Conservation (phyloP, 2,888 invertebrate species). For the Lissonota sp. region DNA sequence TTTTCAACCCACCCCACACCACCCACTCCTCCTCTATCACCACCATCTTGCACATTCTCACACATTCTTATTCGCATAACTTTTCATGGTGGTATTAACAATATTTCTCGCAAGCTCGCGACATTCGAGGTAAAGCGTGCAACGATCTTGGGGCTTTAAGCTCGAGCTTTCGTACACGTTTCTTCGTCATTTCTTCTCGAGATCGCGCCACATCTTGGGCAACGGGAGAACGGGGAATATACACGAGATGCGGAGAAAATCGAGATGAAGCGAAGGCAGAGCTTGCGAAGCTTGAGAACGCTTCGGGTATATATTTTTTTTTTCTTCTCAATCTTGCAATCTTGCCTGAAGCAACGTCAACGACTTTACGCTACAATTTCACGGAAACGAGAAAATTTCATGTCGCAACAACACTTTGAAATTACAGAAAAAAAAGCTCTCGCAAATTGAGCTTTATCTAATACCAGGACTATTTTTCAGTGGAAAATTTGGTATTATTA, state of each 20-base stretch:
- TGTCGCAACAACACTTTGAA: too few relatives aligned
- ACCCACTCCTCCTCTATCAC: too few relatives aligned
- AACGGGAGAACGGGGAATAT: constrained; percentile 11
- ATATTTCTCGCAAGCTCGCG: constrained; percentile 41
- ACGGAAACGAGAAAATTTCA: too few relatives aligned
- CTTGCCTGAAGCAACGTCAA: background rate
- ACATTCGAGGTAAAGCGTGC: background rate
- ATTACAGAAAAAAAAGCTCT: too few relatives aligned
- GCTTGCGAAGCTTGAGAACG: constrained; percentile 8
- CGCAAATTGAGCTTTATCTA: too few relatives aligned
- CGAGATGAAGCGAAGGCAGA: constrained; percentile 7
- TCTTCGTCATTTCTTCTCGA: constrained; percentile 13
- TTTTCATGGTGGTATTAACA: constrained; percentile 34
- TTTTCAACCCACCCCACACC: background rate
- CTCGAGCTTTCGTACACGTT: constrained; percentile 4
- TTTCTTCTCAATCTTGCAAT: background rate
- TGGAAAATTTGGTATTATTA: too few relatives aligned
- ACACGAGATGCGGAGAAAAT: too few relatives aligned
- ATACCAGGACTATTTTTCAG: too few relatives aligned
- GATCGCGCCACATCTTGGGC: background rate
- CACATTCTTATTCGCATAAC: background rate
- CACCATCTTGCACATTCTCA: too few relatives aligned
- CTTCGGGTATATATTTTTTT: background rate
- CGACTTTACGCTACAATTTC: too few relatives aligned
- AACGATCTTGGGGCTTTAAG: background rate